Conservation (phyloP, 2,888 invertebrate genomes). For the Chalcosyrphus nemorum region DNA sequence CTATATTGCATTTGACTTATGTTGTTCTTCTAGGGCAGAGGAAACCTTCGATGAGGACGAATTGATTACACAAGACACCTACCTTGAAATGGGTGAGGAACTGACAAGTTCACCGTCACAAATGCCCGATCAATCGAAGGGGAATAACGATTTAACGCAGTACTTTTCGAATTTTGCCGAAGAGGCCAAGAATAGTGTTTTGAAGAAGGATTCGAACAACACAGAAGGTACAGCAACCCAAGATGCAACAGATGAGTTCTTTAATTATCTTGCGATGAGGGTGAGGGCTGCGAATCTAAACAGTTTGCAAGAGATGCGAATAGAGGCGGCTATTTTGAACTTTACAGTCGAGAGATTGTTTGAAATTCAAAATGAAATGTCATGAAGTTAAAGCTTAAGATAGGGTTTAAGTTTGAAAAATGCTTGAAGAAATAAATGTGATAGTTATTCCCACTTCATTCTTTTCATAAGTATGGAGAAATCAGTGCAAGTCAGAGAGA, state of each 20-base stretch:
- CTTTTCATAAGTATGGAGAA: too few species aligned
- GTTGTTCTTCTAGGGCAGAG: neutral
- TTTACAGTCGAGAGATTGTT: neutral
- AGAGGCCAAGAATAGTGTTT: neutral
- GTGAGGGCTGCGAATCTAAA: neutral
- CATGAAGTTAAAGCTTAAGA: too few species aligned
- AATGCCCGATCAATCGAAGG: too few species aligned
- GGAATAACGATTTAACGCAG: neutral
- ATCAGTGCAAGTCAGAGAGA: too few species aligned
- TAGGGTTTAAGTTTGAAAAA: too few species aligned
- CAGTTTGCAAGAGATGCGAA: neutral
- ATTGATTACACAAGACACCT: neutral
- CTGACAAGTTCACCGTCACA: neutral
- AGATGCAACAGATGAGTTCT: neutral
- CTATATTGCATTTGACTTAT: neutral
- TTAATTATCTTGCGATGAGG: neutral
- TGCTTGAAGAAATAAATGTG: too few species aligned
- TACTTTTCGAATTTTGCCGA: neutral
- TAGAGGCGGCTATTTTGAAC: conserved; percentile 15
- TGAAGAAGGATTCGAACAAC: too few species aligned
- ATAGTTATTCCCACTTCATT: too few species aligned
- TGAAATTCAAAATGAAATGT: neutral
- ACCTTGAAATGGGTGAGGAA: neutral
- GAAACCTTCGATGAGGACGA: neutral
- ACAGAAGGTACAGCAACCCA: too few species aligned